These are phyloP conservation scores for Philypnodon macrostomus DNA, from an alignment of 2,797 vertebrate species.

Conservation along the genomic window DNA sequence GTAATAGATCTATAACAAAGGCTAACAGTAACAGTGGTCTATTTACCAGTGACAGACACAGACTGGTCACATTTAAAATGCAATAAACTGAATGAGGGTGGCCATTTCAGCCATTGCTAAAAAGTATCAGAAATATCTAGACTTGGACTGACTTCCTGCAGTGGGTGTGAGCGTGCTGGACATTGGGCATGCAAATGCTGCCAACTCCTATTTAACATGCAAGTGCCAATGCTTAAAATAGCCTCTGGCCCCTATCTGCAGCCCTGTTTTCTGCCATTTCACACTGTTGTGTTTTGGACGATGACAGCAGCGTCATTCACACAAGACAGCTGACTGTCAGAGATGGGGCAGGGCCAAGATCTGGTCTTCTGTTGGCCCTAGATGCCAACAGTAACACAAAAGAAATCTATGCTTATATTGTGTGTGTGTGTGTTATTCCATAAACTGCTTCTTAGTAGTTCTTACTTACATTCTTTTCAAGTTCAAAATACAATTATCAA, in stretches of 20 bases:
- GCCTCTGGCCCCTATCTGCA: slow-evolving; percentile 16
- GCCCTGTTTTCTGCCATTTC: slow-evolving; percentile 49
- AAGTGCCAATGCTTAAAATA: slow-evolving; percentile 61
- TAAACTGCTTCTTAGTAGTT: too few relatives aligned
- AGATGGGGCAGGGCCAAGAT: slow-evolving; percentile 36
- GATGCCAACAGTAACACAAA: slow-evolving; percentile 7
- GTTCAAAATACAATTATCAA: too few relatives aligned
- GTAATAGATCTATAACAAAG: too few relatives aligned
- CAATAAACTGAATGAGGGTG: not conserved
- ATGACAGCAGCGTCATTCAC: slow-evolving; percentile 66
- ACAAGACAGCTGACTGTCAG: slow-evolving; percentile 62
- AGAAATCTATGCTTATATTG: too few relatives aligned
- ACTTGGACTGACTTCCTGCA: slow-evolving; percentile 12
- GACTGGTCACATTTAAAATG: not conserved
- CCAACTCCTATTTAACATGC: slow-evolving; percentile 53
- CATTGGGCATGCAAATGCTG: slow-evolving; percentile 26
- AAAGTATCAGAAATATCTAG: slow-evolving; percentile 10
- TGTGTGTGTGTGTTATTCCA: too few relatives aligned
- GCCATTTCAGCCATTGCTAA: not conserved
- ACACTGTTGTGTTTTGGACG: slow-evolving; percentile 51
- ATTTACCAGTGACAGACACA: not conserved
- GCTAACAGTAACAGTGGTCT: too few relatives aligned
- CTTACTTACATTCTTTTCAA: too few relatives aligned
- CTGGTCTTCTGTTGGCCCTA: slow-evolving; percentile 10
- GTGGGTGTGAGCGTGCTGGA: slow-evolving; percentile 5